A percentile compares a stretch with the other conserved stretches of the same genome.
These are phyloP conservation scores for Sebastolobus alascanus DNA, from an alignment of 2,797 vertebrate species.

Conservation along the genomic window DNA sequence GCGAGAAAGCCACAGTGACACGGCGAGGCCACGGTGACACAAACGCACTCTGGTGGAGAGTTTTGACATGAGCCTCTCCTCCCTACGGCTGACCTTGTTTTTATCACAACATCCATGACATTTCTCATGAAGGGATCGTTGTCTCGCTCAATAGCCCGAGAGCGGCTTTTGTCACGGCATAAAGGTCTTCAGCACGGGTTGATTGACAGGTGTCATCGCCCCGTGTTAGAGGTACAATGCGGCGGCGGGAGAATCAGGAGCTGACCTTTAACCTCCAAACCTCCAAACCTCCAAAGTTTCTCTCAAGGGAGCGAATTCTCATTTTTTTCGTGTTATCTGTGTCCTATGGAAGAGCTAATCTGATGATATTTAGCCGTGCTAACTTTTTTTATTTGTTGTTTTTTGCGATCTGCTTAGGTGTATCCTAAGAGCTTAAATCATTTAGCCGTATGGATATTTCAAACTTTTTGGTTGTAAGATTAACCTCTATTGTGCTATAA, in stretches of 20 bases:
- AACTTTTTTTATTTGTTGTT: not conserved
- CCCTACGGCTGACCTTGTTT: constrained; percentile 2
- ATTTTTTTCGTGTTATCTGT: not conserved
- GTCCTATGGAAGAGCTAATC: constrained; percentile 5
- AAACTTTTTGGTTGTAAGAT: not conserved
- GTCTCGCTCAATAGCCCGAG: constrained; percentile 18
- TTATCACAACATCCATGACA: constrained; percentile 64
- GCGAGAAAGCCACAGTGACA: constrained; percentile 29
- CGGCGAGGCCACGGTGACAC: not conserved
- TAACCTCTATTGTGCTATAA: too few species aligned
- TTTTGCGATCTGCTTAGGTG: not conserved
- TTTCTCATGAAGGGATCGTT: constrained; percentile 57
- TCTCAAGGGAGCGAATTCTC: constrained; percentile 26
- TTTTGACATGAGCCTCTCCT: constrained; percentile 9
- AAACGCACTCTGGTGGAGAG: constrained; percentile 6
- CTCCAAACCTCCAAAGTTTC: constrained; percentile 39
- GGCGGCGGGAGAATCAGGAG: constrained; percentile 6
- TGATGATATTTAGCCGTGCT: constrained; percentile 53
- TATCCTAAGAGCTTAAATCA: not conserved
- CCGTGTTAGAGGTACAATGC: constrained; percentile 38
- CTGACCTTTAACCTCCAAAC: constrained; percentile 53
- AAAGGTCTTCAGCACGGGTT: constrained; percentile 63
- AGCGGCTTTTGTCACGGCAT: constrained; percentile 28
- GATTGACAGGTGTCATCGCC: constrained; percentile 75
- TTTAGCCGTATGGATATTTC: not conserved